phyloP scores from a whole-genome alignment of 2,888 invertebrate species.

The Dastarcus helophoroides region DNA sequence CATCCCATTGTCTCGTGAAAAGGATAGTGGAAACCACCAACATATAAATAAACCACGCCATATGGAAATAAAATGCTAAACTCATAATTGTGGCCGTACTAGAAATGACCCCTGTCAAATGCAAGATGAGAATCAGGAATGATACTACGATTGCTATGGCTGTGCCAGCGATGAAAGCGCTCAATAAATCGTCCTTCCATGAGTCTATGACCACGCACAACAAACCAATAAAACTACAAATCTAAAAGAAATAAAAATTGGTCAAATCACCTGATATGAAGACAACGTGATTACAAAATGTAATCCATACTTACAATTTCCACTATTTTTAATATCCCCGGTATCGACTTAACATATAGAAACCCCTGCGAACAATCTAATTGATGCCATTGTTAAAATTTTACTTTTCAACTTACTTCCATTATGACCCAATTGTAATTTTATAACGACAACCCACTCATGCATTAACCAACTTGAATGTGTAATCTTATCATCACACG shows the following conservation, averaged over 20 bases:
- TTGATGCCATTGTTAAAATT: too few relatives aligned
- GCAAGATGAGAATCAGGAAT: conserved; percentile 10
- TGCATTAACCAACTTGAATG: too few relatives aligned
- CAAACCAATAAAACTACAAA: conserved; percentile 13
- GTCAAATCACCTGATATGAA: neutral
- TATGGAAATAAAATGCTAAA: conserved; percentile 12
- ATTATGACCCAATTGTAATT: too few relatives aligned
- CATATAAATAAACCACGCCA: conserved; percentile 14
- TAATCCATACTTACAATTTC: conserved; percentile 8
- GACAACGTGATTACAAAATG: conserved; percentile 1
- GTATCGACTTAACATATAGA: conserved; percentile 6
- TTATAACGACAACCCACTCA: too few relatives aligned
- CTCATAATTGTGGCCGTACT: conserved; percentile 8
- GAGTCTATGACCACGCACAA: conserved; percentile 10
- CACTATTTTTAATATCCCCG: conserved; percentile 7
- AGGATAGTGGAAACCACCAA: conserved; percentile 12
- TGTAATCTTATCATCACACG: too few relatives aligned
- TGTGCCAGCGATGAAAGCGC: conserved; percentile 11
- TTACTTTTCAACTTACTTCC: too few relatives aligned
- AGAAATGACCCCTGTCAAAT: conserved; percentile 9
- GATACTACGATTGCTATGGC: conserved; percentile 11
- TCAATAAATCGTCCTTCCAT: conserved; percentile 6
- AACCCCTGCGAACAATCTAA: conserved; percentile 1
- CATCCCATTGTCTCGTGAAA: conserved; percentile 4
- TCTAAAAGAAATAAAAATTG: conserved; percentile 9